A percentile compares a stretch with the other conserved stretches of the same genome.
Evolutionary conservation across 1,140 invertebrate species (phyloP).

Genomic region (Lycorma delicatula): DNA sequence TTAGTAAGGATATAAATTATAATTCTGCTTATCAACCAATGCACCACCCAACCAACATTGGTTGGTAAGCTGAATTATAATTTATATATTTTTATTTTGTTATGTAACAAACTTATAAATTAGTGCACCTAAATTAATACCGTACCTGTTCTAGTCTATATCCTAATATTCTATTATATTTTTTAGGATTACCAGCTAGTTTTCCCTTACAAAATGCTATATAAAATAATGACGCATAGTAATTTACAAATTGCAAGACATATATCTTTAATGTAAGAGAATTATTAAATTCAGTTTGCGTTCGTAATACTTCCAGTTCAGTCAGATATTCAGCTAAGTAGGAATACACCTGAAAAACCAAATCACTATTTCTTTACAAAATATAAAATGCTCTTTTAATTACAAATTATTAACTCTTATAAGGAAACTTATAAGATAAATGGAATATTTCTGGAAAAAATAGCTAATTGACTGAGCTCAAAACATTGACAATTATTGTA

Average conservation of each 20-base stretch:
- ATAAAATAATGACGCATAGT: constrained; percentile 97
- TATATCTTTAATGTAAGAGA: constrained; percentile 95
- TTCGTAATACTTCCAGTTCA: constrained; percentile 86
- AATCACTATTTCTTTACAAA: too few relatives aligned
- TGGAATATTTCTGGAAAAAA: too few relatives aligned
- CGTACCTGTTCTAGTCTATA: constrained; percentile 75
- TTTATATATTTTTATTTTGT: constrained; percentile 91
- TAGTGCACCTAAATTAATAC: constrained; percentile 6
- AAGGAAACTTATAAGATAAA: too few relatives aligned
- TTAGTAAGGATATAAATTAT: too few relatives aligned
- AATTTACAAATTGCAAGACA: constrained; percentile 95
- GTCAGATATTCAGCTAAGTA: constrained; percentile 86
- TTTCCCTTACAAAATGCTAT: constrained; percentile 97
- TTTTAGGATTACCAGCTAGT: constrained; percentile 70
- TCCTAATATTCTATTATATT: constrained; percentile 65
- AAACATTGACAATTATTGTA: too few relatives aligned
- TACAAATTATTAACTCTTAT: too few relatives aligned
- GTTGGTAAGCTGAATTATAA: constrained; percentile 67
- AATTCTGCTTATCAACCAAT: too few relatives aligned
- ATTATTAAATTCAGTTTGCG: constrained; percentile 97
- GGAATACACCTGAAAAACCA: constrained; percentile 64
- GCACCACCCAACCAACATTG: too few relatives aligned
- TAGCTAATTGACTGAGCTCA: too few relatives aligned
- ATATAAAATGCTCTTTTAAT: too few relatives aligned
- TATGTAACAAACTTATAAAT: constrained; percentile 58